Evolutionary conservation across 2,113 vertebrate genomes (phyloP).

Genomic region (Steatornis caripensis): DNA sequence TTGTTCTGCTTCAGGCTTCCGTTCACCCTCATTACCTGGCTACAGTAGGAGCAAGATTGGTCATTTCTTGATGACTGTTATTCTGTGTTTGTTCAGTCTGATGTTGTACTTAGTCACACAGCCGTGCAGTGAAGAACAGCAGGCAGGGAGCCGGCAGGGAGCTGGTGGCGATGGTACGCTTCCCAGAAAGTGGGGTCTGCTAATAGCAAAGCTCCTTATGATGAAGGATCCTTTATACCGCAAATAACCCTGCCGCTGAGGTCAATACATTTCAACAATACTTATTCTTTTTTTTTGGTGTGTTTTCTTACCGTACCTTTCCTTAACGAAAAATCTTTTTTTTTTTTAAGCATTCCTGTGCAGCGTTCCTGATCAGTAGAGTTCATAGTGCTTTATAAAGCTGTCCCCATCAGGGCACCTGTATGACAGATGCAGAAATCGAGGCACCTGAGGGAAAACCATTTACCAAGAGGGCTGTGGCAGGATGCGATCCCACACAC

Average conservation of each 20-base stretch:
- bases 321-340: not conserved
- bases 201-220: not conserved
- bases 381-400: not conserved
- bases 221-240: not conserved
- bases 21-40: conserved; percentile 29
- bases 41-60: not conserved
- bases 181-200: not conserved
- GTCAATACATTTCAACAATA: not conserved
- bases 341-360: not conserved
- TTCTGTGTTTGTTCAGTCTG: not conserved
- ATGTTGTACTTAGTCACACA: not conserved
- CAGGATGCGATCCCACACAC: accelerated
- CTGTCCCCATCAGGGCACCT: not conserved
- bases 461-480: not conserved
- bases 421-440: not conserved
- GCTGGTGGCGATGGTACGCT: not conserved
- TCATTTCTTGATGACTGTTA: not conserved
- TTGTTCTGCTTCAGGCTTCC: conserved; percentile 31
- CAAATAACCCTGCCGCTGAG: not conserved
- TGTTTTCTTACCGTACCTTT: not conserved
- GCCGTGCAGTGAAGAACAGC: not conserved
- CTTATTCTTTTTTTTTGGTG: not conserved
- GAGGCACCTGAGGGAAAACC: not conserved
- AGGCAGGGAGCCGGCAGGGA: not conserved
- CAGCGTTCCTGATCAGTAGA: not conserved